phyloP scores from a whole-genome alignment of 2,797 vertebrate genomes.

The Coregonus ussuriensis region DNA sequence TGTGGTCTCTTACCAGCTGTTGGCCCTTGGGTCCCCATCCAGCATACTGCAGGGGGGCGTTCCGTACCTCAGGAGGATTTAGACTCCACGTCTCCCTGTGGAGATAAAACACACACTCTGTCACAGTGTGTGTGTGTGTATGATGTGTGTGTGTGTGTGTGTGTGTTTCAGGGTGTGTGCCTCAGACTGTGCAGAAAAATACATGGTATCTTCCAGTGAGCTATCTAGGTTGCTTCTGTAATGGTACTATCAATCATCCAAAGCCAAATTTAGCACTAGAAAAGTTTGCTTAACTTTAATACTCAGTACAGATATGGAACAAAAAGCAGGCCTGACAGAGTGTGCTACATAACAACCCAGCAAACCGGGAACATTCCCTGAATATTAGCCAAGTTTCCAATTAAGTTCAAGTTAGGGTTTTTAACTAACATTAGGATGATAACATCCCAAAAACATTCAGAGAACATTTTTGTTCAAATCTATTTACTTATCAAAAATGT shows the following conservation, averaged over 20 bases:
- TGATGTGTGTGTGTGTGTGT: background rate
- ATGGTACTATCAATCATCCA: slow-evolving; percentile 56
- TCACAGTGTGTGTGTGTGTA: no score
- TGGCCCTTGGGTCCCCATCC: slow-evolving; percentile 95
- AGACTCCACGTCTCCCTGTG: slow-evolving; percentile 88
- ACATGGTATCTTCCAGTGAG: slow-evolving; percentile 5
- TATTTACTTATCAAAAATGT: no score
- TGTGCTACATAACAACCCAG: background rate
- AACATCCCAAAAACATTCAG: no score
- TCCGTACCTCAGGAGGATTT: slow-evolving; percentile 90
- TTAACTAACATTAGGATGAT: no score
- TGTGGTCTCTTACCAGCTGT: slow-evolving; percentile 87
- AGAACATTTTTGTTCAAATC: no score
- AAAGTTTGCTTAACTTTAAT: slow-evolving; percentile 44
- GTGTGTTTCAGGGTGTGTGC: background rate
- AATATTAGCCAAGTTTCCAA: no score
- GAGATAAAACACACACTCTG: slow-evolving; percentile 23
- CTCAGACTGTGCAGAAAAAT: slow-evolving; percentile 15
- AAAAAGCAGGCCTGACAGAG: slow-evolving; percentile 43
- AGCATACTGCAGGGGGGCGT: slow-evolving; percentile 91
- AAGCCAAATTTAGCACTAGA: slow-evolving; percentile 43
- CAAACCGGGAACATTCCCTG: no score
- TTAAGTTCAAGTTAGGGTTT: no score
- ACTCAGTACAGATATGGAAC: slow-evolving; percentile 37
- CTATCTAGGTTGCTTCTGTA: slow-evolving; percentile 30